Evolutionary conservation across 64 coral and sea anemone genomes (phyloP), one percentile per base, ranked within the genome.

Genomic region (Actinia equina): DNA sequence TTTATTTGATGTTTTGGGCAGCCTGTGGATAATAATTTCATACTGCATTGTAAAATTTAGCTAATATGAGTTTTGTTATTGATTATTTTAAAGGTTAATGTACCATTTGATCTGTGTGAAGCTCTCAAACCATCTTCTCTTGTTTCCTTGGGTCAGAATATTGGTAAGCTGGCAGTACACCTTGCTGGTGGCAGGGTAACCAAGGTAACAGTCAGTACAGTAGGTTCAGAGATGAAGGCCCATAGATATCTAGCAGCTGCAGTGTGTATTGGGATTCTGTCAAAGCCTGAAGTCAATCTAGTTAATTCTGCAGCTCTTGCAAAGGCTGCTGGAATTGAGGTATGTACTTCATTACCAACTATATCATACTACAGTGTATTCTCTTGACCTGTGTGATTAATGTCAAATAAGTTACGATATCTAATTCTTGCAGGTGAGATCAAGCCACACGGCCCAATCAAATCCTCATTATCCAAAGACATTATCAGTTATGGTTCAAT

Each of bases 261-360:
- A 25, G 88, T 96, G 20, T 90, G 87, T 85, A 57, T 87, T 70
- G 94, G 94, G 82, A 84, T 96, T 77, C 25, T 96, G 25, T 88
- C 83, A 56, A 86, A 87, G 52, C 60, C 18, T 71, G 88, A 88
- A 49, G 76, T 62, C 20, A 96, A 96, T 85, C 91, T 96, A 58
- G 86, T 96, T 17, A 96, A 96, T 90, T 82, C 91, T 76, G 58
- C 82, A 51, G 86, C 86, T 27, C 86, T 96, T 85, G 85, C 91
- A 83, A 96, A 96, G 46, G 91, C 87, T 14, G 86, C 85, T 55
- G 91, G 94, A 60, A 41, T 87, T 70, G 84, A 96, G 91, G 94
- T 93, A 42, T 74, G 69, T 3, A 82, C 23, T 57, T 18, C 20
- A 16, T 49, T 4, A 1, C 46, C 46, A 49, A 49, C 46, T 49